Base-by-base conservation (phyloP, 2,888 invertebrate species). In the Dryobota labecula region DNA sequence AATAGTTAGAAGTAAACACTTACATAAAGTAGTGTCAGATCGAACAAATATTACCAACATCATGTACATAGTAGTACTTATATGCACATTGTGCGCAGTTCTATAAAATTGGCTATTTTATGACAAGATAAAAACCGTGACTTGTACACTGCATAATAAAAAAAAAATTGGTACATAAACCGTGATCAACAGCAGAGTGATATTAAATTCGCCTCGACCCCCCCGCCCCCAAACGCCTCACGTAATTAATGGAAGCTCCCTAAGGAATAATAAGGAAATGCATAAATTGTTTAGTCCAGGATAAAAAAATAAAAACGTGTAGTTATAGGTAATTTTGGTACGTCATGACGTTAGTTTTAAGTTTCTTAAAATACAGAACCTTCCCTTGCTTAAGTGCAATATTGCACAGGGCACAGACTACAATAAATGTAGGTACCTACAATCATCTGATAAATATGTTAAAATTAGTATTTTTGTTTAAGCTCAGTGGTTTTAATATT, bases 41-140 rank as follows among this genome's bases (percentile, higher is more conserved):
- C 73, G 81, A 80, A 81, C 73, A 78, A 41, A 64, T 70, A 77
- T 72, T 41, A 62, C 68, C 27, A 68, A 72, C 49, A n/a, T 24
- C 57, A 67, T 24, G 30, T 65, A 67, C 65, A 30, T 45, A 75
- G 33, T 63, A 47, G 33, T 38, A 51, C 20, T 43, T 41, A 62
- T 20, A 30, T 13, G 8, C 20, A 73, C 47, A 43, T 51, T 38
- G 24, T 58, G 41, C 76, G 70, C 43, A 70, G 61, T 78, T 64
- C 41, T 24, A 51, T 69, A 66, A 36, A 43, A 36, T 49, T 41
- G 30, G 0, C 47, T 33, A 33, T 61, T 61, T 56, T 49, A 49
- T 63, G 62, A 77, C 27, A 38, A 54, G 53, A 38, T 53, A 54
- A 57, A 63, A 71, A 62, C 15, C 8, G 15, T 58, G n/a, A 63